Base-by-base conservation (phyloP, 2,797 vertebrate species). In the Staurois parvus region DNA sequence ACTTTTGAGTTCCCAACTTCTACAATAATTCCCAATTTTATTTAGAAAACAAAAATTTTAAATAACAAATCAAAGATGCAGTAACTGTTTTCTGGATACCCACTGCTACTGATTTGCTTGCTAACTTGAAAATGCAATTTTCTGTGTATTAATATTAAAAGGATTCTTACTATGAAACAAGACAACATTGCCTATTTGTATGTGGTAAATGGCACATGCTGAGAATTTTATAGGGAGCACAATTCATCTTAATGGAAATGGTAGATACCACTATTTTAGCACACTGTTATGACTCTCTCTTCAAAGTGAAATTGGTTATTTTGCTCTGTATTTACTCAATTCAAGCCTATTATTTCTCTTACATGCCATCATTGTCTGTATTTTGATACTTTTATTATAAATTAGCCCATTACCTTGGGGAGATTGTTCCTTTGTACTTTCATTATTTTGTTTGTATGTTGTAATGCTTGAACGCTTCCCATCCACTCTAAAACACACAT, bases 241-340 rank as follows among this genome's bases (percentile, higher is more conserved):
- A 64, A 64, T 72, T 15, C 34, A 62, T 62, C 19, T 72, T 81
- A 73, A 73, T 70, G 32, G 62, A 66, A 79, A 70, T 34, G 69
- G n/a, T 12, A 48, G 13, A 59, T 37, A 40, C 28, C 26, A 45
- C 37, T 67, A 30, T 72, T 59, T 81, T 28, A 37, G 13, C 42
- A 72, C 48, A 59, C 29, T 72, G 12, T 40, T 62, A 29, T 72
- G 40, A 34, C 28, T 82, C 9, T n/a, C 17, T 32, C 15, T 73
- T 81, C 64, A 19, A 45, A 40, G 32, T 40, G 4, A 74, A 82
- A 82, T 64, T 66, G 69, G 26, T 26, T 74, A 30, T 48, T 73
- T 42, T 74, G 0, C 4, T 62, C 3, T 17, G 1, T 74, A 48
- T 26, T 42, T 64, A 34, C 24, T 56, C 45, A 56, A 26, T 59